Conservation (phyloP, 2,888 invertebrate genomes). For the Molorchus minor region DNA sequence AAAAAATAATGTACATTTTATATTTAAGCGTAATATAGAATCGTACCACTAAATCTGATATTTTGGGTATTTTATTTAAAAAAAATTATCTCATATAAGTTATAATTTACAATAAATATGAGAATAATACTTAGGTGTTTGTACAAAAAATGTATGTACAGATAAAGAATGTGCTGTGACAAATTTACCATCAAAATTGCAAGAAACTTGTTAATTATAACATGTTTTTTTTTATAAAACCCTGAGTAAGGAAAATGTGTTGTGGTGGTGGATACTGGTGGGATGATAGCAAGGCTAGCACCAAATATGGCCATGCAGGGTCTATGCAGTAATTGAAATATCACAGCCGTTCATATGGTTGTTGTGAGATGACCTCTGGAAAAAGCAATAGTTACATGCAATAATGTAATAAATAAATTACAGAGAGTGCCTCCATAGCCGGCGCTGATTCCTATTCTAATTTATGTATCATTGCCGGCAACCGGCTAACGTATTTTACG, state of each 20-base stretch:
- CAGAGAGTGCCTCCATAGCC: too few species aligned
- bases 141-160: conserved; percentile 32
- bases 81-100: too few species aligned
- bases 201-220: background rate
- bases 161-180: conserved; percentile 4
- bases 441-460: too few species aligned
- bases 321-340: conserved; percentile 49
- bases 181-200: background rate
- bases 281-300: conserved; percentile 38
- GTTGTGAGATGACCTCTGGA: conserved; percentile 90
- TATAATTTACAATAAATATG: too few species aligned
- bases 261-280: conserved; percentile 36
- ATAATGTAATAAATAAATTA: too few species aligned
- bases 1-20: too few species aligned
- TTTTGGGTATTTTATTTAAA: too few species aligned
- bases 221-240: conserved; percentile 30
- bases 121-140: conserved; percentile 33
- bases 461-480: too few species aligned
- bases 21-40: too few species aligned
- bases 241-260: conserved; percentile 40
- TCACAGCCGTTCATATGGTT: conserved; percentile 94
- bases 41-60: too few species aligned
- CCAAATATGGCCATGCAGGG: conserved; percentile 39
- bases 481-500: too few species aligned
- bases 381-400: conserved; percentile 63